phyloP scores from a whole-genome alignment of 2,797 vertebrate species.

The Australoheros facetus region DNA sequence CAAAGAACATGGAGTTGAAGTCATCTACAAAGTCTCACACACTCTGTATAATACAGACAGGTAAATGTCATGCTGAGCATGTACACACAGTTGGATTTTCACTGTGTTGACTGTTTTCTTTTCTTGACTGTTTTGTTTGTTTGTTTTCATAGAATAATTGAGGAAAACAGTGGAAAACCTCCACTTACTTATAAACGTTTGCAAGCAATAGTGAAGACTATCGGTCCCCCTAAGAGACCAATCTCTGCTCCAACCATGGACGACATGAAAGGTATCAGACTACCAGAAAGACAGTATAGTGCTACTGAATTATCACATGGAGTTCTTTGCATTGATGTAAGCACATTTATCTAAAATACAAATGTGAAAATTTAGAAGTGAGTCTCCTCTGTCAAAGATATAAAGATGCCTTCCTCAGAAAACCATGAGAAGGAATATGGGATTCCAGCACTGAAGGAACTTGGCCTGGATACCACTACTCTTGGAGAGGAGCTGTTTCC shows the following conservation, averaged over 20 bases:
- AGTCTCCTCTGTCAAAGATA: slow-evolving; percentile 52
- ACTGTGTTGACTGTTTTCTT: neutral
- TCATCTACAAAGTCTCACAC: slow-evolving; percentile 78
- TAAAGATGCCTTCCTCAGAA: slow-evolving; percentile 55
- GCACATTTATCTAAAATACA: neutral
- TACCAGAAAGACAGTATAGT: neutral
- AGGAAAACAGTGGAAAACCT: slow-evolving; percentile 78
- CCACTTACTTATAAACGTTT: slow-evolving; percentile 78
- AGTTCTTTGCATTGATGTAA: neutral
- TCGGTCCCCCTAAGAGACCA: slow-evolving; percentile 72
- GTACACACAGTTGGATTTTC: neutral
- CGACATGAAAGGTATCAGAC: slow-evolving; percentile 69
- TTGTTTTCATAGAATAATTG: slow-evolving; percentile 72
- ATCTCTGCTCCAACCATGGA: slow-evolving; percentile 62
- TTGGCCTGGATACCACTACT: slow-evolving; percentile 56
- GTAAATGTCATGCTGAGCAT: slow-evolving; percentile 38
- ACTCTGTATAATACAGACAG: slow-evolving; percentile 79
- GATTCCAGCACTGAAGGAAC: slow-evolving; percentile 72
- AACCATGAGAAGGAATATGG: slow-evolving; percentile 52
- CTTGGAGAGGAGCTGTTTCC: slow-evolving; percentile 71
- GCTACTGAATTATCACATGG: neutral
- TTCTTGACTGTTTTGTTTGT: neutral
- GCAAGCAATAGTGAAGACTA: slow-evolving; percentile 66
- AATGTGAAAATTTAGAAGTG: neutral
- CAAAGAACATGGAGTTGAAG: slow-evolving; percentile 61